Evolutionary conservation across 2,888 invertebrate species (phyloP), one percentile per base, ranked within the genome.

Genomic region (Melieria crassipennis): DNA sequence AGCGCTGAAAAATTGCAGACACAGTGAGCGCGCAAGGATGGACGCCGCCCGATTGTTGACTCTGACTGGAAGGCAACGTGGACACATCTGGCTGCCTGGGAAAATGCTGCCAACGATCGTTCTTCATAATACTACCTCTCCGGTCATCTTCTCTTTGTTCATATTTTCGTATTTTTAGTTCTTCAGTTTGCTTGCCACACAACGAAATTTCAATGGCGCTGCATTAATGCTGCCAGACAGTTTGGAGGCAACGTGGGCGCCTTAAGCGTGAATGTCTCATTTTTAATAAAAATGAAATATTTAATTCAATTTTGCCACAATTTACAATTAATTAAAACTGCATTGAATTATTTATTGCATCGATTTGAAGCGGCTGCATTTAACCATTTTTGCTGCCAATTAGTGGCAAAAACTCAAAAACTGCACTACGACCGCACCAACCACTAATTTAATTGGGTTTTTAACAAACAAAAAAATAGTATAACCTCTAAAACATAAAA

Each of bases 151-250:
- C 13, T 65, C 56, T 48, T 11, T 7, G 9, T 60, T 60, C 30
- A n/a, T 52, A 13, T 63, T 47, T 62, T 63, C 6, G 48, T 63
- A 48, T 45, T 62, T 10, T 62, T 62, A 4, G 5, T 63, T 63
- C 9, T 63, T 42, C 42, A 30, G 5, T 62, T 46, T 30, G 47
- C 16, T 64, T 50, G 52, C 7, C 6, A 57, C 10, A 57, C 30
- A 30, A 30, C 2, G 30, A 30, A 30, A 30, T 30, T 30, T 30
- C 30, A 30, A 80, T 76, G 73, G 76, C 43, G 42, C 13, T 63
- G 10, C 7, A 57, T 6, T 50, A 78, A 80, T 80, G 80, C 73
- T 70, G 74, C 76, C 81, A 80, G 80, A 80, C 80, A 80, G 76
- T 75, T 77, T 80, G 80, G 80, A 78, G 79, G 81, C 81, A 74